Base-by-base conservation (phyloP, 2,797 vertebrate genomes). In the Bradypus variegatus region DNA sequence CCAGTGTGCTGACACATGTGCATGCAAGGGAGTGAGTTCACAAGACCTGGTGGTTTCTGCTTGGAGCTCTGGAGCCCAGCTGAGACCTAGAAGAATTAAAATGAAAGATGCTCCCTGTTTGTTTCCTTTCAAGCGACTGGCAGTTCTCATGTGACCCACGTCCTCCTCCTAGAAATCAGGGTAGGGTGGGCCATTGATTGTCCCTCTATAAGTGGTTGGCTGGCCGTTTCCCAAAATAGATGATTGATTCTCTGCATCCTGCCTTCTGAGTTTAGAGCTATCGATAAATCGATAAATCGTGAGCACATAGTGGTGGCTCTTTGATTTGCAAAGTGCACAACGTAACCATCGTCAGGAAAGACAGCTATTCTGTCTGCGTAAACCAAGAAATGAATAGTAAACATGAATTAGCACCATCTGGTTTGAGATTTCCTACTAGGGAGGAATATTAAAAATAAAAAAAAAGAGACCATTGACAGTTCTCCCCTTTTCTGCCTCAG, bases 361-460 rank as follows among this genome's bases (percentile, higher is more conserved):
- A 73, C 69, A 65, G 81, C 10, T 77, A 38, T 77, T 87, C 75
- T 89, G 75, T 84, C 45, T 85, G 89, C 38, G 27, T 70, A 78
- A 89, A 78, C 62, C 60, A 86, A 92, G 91, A 91, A 91, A 50
- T 62, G 53, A 84, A 69, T 94, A 94, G 93, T 94, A 92, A 96
- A 89, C 78, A 75, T 6, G 18, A 95, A 78, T 76, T 0, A 70
- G 6, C 0, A 89, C 95, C 94, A 95, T 97, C 96, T 96, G 96
- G 95, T 95, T 94, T 95, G 96, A 97, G 94, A 93, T 96, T 95
- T 94, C 96, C 89, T 94, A 94, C 93, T 86, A 91, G n/a, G 88
- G 90, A 89, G 91, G 2, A 95, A 93, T 88, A 64, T 95, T 60
- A 88, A 83, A 88, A 83, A 95, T 95, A 90, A 88, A 91, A 89